Evolutionary conservation across 2,797 vertebrate species (phyloP), one percentile per base, ranked within the genome.

Genomic region (Oryzias dopingdopingensis): DNA sequence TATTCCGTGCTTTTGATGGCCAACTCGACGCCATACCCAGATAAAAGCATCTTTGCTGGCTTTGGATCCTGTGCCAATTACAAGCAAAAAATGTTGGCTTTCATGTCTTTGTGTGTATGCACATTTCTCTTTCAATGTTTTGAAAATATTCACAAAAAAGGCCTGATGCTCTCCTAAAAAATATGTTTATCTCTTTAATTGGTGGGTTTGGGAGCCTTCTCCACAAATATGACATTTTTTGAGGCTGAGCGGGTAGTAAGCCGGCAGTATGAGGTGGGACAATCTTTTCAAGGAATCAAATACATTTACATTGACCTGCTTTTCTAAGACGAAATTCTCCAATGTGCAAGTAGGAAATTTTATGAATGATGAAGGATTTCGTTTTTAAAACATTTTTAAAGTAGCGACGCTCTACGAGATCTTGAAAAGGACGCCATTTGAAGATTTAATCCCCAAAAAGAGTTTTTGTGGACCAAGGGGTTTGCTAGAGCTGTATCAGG

Each of bases 1-100:
- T 99, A 99, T 83, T 99, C 97, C 4, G 96, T 99, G 83, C 89
- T 98, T 90, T 99, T 99, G 83, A 98, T 95, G 10, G 96, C 97
- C 87, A 99, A 88, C 79, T 99, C 97, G 56, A 99, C 97, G 53
- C 94, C 95, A 55, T 97, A 99, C 45, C 96, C 97, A 72, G 97
- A 98, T 59, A 99, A 90, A 82, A 93, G 92, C 89, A 96, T 93
- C 81, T 91, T 95, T 72, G 82, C 84, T 52, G 90, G 84, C 76
- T 87, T 92, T 67, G 92, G 90, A 65, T 94, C 86, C 97, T 99
- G 85, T 62, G 67, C 40, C 40, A 59, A 50, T 49, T 23, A 63
- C 16, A 74, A 55, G 15, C 8, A 37, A 12, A 48, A 18, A 75
- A 29, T 4, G 49, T 49, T 13, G 14, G 1, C 37, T 63, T 53